phyloP scores from a whole-genome alignment of 2,888 invertebrate species.

The Noctua janthe region DNA sequence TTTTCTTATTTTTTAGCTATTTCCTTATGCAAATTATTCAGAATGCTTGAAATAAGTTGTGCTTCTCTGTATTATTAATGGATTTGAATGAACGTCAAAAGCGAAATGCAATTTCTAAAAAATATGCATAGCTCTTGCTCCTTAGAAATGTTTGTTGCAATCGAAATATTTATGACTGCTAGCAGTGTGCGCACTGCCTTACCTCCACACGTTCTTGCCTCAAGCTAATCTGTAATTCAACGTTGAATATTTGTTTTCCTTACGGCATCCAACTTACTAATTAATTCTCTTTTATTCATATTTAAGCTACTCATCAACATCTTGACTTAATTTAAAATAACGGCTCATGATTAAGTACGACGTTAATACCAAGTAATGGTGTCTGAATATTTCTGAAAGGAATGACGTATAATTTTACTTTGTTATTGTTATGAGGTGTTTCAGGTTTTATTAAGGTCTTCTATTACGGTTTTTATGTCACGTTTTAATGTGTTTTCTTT shows the following conservation, averaged over 20 bases:
- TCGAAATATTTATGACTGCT: neutral
- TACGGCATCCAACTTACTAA: conserved; percentile 57
- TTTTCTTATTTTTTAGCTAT: no score
- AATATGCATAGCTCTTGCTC: neutral
- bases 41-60: neutral
- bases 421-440: conserved; percentile 39
- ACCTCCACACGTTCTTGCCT: conserved; percentile 65
- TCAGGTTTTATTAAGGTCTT: conserved; percentile 25
- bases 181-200: conserved; percentile 37
- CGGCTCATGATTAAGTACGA: conserved; percentile 55
- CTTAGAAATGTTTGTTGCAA: neutral
- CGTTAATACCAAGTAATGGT: conserved; percentile 52
- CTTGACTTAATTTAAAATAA: conserved; percentile 63
- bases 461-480: conserved; percentile 20
- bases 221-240: conserved; percentile 69
- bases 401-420: conserved; percentile 36
- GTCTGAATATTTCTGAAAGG: conserved; percentile 45
- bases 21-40: no score
- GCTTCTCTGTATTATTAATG: neutral
- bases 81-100: neutral
- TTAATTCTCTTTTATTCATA: conserved; percentile 72
- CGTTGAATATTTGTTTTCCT: conserved; percentile 61
- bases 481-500: conserved; percentile 28
- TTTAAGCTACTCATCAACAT: conserved; percentile 66
- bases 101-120: neutral